These are phyloP conservation scores for Drosophila yooni DNA, from an alignment of 2,888 invertebrate genomes.

Conservation along the genomic window DNA sequence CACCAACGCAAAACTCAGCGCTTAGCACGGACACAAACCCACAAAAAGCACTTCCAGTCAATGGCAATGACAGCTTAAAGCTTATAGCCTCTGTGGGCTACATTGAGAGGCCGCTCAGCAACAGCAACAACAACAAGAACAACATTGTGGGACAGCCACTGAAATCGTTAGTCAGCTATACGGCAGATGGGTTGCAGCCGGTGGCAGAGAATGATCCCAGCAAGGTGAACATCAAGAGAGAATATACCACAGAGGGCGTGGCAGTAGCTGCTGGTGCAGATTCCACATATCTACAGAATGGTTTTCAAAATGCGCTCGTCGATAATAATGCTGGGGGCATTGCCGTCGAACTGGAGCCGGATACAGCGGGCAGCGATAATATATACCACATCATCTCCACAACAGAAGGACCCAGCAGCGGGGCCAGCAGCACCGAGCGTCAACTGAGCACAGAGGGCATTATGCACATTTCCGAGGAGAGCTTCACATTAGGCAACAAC, in stretches of 20 bases:
- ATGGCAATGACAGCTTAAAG: constrained; percentile 79
- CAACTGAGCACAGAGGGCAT: constrained; percentile 33
- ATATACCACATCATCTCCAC: constrained; percentile 81
- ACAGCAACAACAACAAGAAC: constrained; percentile 16
- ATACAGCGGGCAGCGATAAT: constrained; percentile 82
- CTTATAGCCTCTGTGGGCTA: constrained; percentile 79
- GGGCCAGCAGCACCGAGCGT: constrained; percentile 21
- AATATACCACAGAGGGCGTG: constrained; percentile 77
- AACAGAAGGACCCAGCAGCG: constrained; percentile 73
- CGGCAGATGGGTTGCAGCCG: constrained; percentile 60
- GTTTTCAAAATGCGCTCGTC: constrained; percentile 46
- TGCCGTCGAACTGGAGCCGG: constrained; percentile 68
- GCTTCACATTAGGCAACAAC: constrained; percentile 26
- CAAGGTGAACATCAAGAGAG: constrained; percentile 81
- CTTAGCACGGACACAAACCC: constrained; percentile 66
- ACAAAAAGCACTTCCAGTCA: constrained; percentile 57
- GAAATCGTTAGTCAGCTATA: constrained; percentile 58
- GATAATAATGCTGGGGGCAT: constrained; percentile 46
- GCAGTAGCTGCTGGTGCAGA: constrained; percentile 11
- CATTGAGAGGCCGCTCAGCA: constrained; percentile 45
- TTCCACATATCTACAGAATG: constrained; percentile 47
- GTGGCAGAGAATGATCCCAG: constrained; percentile 73
- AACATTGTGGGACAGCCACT: constrained; percentile 26
- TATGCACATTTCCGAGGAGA: constrained; percentile 8
- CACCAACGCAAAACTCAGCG: constrained; percentile 28